These are phyloP conservation scores for Psylliodes chrysocephalus DNA, from an alignment of 2,888 invertebrate species.

Conservation along the genomic window DNA sequence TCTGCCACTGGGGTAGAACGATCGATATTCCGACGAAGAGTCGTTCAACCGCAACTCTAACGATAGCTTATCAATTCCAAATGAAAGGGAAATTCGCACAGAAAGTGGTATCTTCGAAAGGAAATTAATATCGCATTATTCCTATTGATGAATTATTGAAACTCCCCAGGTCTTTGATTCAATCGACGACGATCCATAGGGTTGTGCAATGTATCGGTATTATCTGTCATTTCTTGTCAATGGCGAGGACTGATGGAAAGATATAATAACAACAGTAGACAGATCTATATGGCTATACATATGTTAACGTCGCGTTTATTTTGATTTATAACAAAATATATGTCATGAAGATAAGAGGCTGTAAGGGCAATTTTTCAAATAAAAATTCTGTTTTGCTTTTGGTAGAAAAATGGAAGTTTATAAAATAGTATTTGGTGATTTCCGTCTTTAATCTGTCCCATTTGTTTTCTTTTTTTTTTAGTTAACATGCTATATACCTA, in stretches of 20 bases:
- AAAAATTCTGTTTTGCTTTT: neutral
- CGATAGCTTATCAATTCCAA: constrained; percentile 42
- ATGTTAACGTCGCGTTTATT: constrained; percentile 4
- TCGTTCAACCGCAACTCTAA: constrained; percentile 41
- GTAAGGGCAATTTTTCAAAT: neutral
- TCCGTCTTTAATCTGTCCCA: too few relatives aligned
- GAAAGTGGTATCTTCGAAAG: constrained; percentile 37
- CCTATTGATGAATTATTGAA: constrained; percentile 33
- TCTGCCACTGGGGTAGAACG: constrained; percentile 21
- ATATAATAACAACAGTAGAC: constrained; percentile 10
- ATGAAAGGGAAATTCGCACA: constrained; percentile 32
- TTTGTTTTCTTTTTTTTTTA: too few relatives aligned
- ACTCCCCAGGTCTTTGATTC: constrained; percentile 21
- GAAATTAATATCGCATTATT: constrained; percentile 42
- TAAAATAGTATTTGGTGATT: too few relatives aligned
- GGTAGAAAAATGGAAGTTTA: too few relatives aligned
- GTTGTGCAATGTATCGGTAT: neutral
- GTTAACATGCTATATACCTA: too few relatives aligned
- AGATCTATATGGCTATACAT: constrained; percentile 5
- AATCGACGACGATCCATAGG: neutral
- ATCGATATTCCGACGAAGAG: constrained; percentile 39
- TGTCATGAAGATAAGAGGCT: neutral
- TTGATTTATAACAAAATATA: neutral
- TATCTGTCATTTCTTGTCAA: constrained; percentile 14
- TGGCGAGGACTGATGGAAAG: constrained; percentile 3